Evolutionary conservation across 2,113 vertebrate species (phyloP).

Genomic region (Microtus montanus): DNA sequence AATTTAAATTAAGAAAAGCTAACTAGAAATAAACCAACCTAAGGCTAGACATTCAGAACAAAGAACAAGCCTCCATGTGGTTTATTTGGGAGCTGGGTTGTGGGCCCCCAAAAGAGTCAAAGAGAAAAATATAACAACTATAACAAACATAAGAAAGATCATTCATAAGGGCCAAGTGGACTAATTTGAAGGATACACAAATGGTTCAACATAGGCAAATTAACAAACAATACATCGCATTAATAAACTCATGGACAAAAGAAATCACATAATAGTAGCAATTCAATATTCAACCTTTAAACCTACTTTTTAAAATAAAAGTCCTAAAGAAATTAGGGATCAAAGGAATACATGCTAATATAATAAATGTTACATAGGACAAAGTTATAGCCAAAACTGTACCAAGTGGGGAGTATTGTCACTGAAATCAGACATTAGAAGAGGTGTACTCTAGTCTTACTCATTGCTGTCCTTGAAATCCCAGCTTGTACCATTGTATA

Average conservation of each 20-base stretch:
- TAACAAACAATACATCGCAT: neutral
- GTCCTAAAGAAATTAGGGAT: neutral
- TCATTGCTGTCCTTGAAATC: neutral
- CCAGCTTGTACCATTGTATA: neutral
- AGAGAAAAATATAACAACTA: no score
- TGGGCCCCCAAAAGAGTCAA: no score
- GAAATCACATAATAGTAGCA: neutral
- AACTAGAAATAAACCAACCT: no score
- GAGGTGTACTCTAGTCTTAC: neutral
- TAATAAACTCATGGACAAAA: neutral
- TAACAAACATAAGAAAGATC: neutral
- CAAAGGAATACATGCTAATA: neutral
- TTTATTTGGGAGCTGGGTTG: no score
- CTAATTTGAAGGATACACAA: neutral
- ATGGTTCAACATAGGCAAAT: neutral
- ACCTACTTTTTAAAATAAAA: neutral
- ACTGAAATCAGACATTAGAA: neutral
- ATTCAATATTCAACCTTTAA: no score
- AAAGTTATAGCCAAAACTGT: neutral
- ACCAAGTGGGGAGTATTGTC: neutral
- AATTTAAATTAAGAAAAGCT: no score
- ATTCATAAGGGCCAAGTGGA: no score
- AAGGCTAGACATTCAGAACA: no score
- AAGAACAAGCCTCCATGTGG: no score
- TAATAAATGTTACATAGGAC: neutral